Conservation (phyloP, 37 sponge, comb jelly and placozoan species). For the Ephydatia muelleri region DNA sequence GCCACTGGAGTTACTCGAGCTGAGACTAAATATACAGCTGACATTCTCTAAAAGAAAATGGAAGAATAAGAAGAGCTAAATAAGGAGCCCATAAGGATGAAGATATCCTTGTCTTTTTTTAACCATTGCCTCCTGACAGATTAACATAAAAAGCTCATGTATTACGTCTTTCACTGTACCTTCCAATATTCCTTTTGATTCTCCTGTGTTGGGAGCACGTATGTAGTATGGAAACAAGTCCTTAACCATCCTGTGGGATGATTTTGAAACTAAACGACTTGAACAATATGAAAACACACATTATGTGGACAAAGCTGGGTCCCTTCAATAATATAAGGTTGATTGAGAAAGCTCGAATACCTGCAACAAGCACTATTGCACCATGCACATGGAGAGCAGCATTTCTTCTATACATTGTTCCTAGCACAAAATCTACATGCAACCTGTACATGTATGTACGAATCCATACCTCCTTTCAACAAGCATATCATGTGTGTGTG, state of each 20-base stretch:
- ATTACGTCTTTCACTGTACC: constrained; percentile 10
- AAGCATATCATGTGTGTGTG: no score
- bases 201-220: constrained; percentile 4
- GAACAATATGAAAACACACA: no score
- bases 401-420: no score
- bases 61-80: background rate
- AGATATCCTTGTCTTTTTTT: background rate
- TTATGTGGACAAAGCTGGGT: no score
- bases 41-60: background rate
- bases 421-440: no score
- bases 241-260: background rate
- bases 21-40: background rate
- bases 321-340: no score
- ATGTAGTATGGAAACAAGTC: constrained; percentile 16
- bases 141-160: background rate
- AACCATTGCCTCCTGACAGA: constrained; percentile 1
- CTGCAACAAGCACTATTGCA: no score
- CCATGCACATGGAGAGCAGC: no score
- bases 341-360: no score
- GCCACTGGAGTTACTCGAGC: background rate
- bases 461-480: no score
- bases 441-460: no score
- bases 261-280: no score
- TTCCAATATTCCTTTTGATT: constrained; percentile 10
- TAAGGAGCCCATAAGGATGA: background rate